Conservation (phyloP, 2,113 vertebrate genomes). For the Micronisus gabar region DNA sequence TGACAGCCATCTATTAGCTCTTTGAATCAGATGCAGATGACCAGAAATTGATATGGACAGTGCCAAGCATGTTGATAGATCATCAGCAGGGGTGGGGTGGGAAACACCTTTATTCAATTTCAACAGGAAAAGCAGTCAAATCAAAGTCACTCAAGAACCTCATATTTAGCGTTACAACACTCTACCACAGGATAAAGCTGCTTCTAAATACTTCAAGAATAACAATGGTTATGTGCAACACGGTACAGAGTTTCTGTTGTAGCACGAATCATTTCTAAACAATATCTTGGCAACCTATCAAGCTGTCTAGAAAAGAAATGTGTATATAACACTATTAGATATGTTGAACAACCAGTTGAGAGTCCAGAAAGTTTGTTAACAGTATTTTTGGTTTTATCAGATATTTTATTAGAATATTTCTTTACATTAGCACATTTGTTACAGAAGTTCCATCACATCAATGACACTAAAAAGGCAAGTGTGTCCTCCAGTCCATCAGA, state of each 20-base stretch:
- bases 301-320: background rate
- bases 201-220: background rate
- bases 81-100: fast-evolving
- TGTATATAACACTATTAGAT: background rate
- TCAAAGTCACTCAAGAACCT: background rate
- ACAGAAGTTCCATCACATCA: background rate
- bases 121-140: background rate
- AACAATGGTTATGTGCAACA: background rate
- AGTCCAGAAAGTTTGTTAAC: background rate
- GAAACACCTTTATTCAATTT: background rate
- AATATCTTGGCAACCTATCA: background rate
- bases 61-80: background rate
- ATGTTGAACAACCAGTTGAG: background rate
- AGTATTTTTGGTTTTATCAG: background rate
- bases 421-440: background rate
- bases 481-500: background rate
- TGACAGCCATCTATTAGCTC: background rate
- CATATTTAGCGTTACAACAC: background rate
- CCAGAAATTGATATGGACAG: background rate
- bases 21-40: background rate
- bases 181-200: background rate
- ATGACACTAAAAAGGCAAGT: background rate
- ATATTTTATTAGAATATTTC: background rate
- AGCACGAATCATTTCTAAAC: background rate
- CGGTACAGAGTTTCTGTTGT: background rate